Evolutionary conservation across 2,113 vertebrate genomes (phyloP).

Genomic region (Microcebus murinus): DNA sequence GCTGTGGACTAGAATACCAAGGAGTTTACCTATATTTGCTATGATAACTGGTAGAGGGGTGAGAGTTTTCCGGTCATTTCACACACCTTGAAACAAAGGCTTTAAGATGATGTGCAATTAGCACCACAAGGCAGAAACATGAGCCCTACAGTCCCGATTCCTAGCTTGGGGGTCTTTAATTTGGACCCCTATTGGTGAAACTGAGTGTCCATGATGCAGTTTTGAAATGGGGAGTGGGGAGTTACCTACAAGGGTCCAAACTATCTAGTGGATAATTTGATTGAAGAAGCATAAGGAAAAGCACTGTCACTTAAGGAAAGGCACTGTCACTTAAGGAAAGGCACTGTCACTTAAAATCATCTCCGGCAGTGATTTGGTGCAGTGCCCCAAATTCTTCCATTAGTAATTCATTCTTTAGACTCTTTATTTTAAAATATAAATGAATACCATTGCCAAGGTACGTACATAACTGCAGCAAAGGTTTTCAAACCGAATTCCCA

Average conservation of each 20-base stretch:
- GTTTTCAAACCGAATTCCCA: background rate
- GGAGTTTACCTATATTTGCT: background rate
- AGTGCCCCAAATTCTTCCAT: background rate
- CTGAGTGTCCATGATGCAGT: background rate
- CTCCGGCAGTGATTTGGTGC: background rate
- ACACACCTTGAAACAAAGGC: background rate
- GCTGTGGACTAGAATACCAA: background rate
- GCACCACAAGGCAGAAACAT: background rate
- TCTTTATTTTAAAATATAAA: background rate
- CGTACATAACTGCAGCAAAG: background rate
- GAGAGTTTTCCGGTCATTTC: background rate
- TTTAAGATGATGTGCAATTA: background rate
- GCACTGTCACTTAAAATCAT: background rate
- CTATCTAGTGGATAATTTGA: background rate
- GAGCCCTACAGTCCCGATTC: background rate
- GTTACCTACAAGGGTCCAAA: background rate
- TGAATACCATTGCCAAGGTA: slow-evolving; percentile 27
- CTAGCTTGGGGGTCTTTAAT: background rate
- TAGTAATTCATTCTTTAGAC: background rate
- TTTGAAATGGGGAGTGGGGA: background rate
- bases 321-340: background rate
- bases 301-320: background rate
- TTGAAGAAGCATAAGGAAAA: background rate
- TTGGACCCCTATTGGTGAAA: background rate
- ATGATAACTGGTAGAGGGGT: background rate